Evolutionary conservation across 2,113 vertebrate species (phyloP), one percentile per base, ranked within the genome.

Genomic region (Glaucidium brasilianum): DNA sequence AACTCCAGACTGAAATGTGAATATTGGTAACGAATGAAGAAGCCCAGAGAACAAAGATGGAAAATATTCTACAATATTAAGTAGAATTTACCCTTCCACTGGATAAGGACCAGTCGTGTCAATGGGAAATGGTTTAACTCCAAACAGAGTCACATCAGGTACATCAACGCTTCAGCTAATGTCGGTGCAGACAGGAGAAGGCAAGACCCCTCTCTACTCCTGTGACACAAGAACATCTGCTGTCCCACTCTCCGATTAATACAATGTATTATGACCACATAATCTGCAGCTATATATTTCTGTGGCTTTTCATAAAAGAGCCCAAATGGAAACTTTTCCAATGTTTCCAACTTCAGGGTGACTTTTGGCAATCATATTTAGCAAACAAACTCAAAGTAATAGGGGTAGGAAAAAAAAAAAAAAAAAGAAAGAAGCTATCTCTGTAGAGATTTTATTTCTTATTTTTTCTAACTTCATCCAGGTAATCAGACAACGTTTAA

Each of bases 131-230:
- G 2, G 18, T 1, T 0, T 21, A 63, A 47, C 26, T 37, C 34
- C 43, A 79, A 78, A 49, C 17, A 66, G 9, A 13, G n/a, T 29
- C 41, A 6, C 20, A 37, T 23, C 32, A 67, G 23, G 39, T 50
- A 21, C 11, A 16, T 25, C 23, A 14, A 4, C 1, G 1, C 35
- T 34, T 6, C 37, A 41, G 21, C 6, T 5, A 13, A 21, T 0
- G 9, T 11, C 5, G 18, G 10, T 18, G 34, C 25, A 39, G 60
- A 37, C 62, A 69, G 55, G 32, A 50, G 20, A n/a, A 63, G 18
- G 18, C 26, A 63, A 67, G 52, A 41, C 26, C 43, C 30, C 13
- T 53, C 43, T 53, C 19, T 0, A 2, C 37, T 49, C 16, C 43
- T 1, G 1, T 20, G 35, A 34, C 58, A 29, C 0, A 0, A 66